Percentiles rank a stretch among this genome's conserved stretches.
Conservation (phyloP, 2,113 vertebrate genomes). For the Myrmophylax atrothorax region DNA sequence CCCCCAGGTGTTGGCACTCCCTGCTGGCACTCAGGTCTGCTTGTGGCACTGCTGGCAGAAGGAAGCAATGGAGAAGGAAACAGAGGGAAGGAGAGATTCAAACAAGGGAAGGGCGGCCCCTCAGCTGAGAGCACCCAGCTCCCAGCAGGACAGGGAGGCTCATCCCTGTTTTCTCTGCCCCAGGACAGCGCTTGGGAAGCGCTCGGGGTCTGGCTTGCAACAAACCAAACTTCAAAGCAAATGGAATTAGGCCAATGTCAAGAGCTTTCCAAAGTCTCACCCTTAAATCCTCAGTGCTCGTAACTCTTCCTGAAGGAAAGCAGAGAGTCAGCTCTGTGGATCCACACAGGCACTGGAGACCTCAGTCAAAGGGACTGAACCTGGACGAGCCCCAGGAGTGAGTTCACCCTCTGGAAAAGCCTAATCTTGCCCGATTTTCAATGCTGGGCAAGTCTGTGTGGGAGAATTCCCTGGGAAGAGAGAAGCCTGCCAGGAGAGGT, state of each 20-base stretch:
- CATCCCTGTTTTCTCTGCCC: background rate
- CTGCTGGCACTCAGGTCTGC: accelerated
- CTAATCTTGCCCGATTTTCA: background rate
- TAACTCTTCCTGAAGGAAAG: constrained; percentile 41
- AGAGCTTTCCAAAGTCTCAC: constrained; percentile 17
- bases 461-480: background rate
- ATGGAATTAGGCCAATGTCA: background rate
- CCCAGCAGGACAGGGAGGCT: background rate
- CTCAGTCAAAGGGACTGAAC: background rate
- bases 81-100: background rate
- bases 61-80: background rate
- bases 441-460: background rate
- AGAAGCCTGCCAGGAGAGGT: background rate
- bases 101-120: background rate
- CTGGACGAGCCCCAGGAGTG: background rate
- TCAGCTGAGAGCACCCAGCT: background rate
- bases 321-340: background rate
- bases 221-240: constrained; percentile 24
- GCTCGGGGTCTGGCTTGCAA: background rate
- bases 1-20: background rate
- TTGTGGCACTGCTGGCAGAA: accelerated
- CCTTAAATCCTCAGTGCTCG: background rate
- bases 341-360: background rate
- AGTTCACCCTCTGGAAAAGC: background rate
- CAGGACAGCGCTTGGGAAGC: background rate